These are phyloP conservation scores for Propithecus deckenii DNA, from an alignment of 2,797 vertebrate species.

Conservation along the genomic window DNA sequence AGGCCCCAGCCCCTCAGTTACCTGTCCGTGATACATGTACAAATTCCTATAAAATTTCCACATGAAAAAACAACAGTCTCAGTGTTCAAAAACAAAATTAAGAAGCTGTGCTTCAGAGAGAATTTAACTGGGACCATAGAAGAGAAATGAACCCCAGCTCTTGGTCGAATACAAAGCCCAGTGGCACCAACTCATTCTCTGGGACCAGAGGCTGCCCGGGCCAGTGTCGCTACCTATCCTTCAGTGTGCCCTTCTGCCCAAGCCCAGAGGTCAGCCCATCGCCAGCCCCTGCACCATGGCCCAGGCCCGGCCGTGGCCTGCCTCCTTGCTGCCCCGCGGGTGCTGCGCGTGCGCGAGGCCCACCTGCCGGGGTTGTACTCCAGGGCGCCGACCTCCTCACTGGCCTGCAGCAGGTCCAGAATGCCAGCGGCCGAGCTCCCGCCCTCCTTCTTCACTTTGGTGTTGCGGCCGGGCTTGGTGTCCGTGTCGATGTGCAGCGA, in stretches of 20 bases:
- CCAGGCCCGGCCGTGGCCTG: background rate
- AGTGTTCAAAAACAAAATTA: background rate
- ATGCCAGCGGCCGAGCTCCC: slow-evolving; percentile 94
- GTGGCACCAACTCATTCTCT: background rate
- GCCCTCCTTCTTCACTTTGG: slow-evolving; percentile 95
- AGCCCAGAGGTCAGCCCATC: background rate
- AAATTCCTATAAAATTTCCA: background rate
- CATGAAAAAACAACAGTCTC: background rate
- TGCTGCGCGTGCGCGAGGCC: background rate
- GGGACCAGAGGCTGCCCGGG: background rate
- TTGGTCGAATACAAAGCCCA: background rate
- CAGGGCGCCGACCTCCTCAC: slow-evolving; percentile 98
- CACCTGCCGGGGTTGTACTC: slow-evolving; percentile 99
- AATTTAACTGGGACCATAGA: background rate
- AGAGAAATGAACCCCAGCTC: background rate
- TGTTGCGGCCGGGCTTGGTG: slow-evolving; percentile 89
- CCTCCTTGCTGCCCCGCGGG: background rate
- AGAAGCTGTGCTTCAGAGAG: background rate
- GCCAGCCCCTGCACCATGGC: background rate
- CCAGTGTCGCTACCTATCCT: background rate
- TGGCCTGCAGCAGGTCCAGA: slow-evolving; percentile 97
- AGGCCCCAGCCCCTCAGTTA: background rate
- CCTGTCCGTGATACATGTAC: background rate
- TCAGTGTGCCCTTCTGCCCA: background rate
- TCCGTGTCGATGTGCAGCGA: slow-evolving; percentile 97